Conservation (phyloP, 2,888 invertebrate species). For the Dermolepida albohirtum region DNA sequence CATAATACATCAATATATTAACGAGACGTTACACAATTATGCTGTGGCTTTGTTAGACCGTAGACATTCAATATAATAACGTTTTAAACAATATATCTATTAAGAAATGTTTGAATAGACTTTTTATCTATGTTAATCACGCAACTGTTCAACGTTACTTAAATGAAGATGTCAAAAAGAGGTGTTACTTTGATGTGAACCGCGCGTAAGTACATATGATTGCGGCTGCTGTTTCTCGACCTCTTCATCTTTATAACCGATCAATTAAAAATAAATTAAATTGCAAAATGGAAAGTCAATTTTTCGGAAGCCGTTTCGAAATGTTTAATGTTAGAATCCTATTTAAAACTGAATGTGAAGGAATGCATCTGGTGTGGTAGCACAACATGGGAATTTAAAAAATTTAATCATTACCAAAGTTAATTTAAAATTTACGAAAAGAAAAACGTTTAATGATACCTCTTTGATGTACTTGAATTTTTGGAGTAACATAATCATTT, state of each 20-base stretch:
- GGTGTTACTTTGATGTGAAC: conserved; percentile 27
- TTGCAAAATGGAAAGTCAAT: conserved; percentile 13
- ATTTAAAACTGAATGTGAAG: too few species aligned
- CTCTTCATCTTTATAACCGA: conserved; percentile 4
- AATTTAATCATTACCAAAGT: too few species aligned
- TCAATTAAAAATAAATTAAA: conserved; percentile 38
- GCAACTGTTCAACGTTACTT: conserved; percentile 1
- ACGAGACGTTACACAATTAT: conserved; percentile 18
- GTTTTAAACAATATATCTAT: conserved; percentile 30
- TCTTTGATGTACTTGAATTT: too few species aligned
- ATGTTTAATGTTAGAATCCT: neutral
- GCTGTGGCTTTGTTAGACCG: neutral
- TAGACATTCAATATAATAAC: conserved; percentile 25
- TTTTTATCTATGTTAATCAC: conserved; percentile 31
- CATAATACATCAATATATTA: conserved; percentile 6
- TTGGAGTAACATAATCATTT: too few species aligned
- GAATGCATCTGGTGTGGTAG: too few species aligned
- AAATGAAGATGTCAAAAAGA: conserved; percentile 33
- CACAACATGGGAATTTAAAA: too few species aligned
- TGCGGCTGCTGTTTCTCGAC: neutral
- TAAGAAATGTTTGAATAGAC: conserved; percentile 24
- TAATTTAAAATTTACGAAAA: too few species aligned
- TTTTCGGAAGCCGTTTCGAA: conserved; percentile 16
- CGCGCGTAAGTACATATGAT: conserved; percentile 8
- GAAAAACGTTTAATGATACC: too few species aligned